Evolutionary conservation across 2,113 vertebrate species (phyloP).

Genomic region (Lates calcarifer): DNA sequence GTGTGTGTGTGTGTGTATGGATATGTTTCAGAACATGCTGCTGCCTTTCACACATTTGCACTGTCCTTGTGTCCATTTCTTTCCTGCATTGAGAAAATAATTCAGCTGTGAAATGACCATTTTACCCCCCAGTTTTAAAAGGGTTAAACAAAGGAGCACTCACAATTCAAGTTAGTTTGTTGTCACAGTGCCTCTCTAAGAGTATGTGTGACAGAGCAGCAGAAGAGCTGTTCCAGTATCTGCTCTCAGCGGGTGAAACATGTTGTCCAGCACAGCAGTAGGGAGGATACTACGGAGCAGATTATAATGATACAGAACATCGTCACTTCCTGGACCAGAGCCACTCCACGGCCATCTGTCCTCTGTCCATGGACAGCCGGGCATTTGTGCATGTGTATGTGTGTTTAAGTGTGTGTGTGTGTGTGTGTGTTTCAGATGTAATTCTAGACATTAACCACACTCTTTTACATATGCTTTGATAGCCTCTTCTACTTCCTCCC

Average conservation of each 20-base stretch:
- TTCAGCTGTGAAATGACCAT: background rate
- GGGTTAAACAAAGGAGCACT: constrained; percentile 33
- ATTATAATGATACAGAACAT: constrained; percentile 84
- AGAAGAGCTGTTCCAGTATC: constrained; percentile 68
- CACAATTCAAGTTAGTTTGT: constrained; percentile 30
- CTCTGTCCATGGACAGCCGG: constrained; percentile 76
- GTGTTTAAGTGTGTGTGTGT: constrained; percentile 30
- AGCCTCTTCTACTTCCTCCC: constrained; percentile 26
- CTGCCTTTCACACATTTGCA: background rate
- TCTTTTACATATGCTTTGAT: constrained; percentile 57
- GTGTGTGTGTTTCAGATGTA: constrained; percentile 34
- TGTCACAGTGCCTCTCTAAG: constrained; percentile 46
- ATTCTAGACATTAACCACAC: constrained; percentile 60
- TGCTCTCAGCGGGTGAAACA: constrained; percentile 80
- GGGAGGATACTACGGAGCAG: constrained; percentile 79
- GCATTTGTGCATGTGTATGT: constrained; percentile 49
- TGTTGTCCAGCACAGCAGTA: constrained; percentile 82
- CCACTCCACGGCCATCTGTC: constrained; percentile 83
- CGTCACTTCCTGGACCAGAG: constrained; percentile 80
- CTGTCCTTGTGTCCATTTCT: background rate
- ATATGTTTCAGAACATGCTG: background rate
- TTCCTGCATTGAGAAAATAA: constrained; percentile 3
- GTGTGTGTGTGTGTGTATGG: too few species aligned
- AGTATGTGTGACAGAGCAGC: constrained; percentile 63
- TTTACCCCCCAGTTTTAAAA: background rate